A percentile compares a stretch with the other conserved stretches of the same genome.
Conservation (phyloP, 2,888 invertebrate species). For the Andrena bucephala region DNA sequence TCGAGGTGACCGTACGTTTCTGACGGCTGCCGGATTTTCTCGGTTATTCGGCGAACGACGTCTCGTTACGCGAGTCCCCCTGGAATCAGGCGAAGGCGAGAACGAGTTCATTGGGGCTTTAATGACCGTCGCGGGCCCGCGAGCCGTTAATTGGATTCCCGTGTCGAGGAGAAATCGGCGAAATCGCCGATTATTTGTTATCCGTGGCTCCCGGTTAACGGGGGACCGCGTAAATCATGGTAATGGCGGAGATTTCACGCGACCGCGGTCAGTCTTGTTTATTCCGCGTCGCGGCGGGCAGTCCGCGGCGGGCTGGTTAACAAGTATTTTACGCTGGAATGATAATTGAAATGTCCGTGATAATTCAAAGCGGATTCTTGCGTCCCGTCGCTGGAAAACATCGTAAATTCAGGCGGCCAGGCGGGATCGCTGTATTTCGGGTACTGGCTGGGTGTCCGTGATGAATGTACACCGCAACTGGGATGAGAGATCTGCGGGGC, state of each 20-base stretch:
- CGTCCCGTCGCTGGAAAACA: not conserved
- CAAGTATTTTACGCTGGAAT: conserved; percentile 19
- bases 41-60: conserved; percentile 11
- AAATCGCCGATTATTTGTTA: conserved; percentile 39
- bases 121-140: conserved; percentile 22
- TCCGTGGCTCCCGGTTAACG: not conserved
- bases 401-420: conserved; percentile 18
- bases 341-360: conserved; percentile 42
- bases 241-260: conserved; percentile 2
- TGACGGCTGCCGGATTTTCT: conserved; percentile 44
- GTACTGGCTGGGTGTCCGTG: not conserved
- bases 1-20: conserved; percentile 50
- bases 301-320: conserved; percentile 5
- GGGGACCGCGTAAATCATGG: conserved; percentile 36
- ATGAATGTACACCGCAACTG: not conserved
- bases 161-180: conserved; percentile 37
- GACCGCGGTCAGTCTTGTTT: conserved; percentile 34
- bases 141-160: conserved; percentile 51
- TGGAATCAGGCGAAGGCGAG: conserved; percentile 5
- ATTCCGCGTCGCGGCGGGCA: conserved; percentile 23
- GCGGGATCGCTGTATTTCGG: not conserved
- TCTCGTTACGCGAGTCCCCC: conserved; percentile 41
- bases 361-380: conserved; percentile 19
- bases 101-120: conserved; percentile 20
- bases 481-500: too few relatives aligned